Evolutionary conservation across 2,113 vertebrate genomes (phyloP).

Genomic region (Otus sunia): DNA sequence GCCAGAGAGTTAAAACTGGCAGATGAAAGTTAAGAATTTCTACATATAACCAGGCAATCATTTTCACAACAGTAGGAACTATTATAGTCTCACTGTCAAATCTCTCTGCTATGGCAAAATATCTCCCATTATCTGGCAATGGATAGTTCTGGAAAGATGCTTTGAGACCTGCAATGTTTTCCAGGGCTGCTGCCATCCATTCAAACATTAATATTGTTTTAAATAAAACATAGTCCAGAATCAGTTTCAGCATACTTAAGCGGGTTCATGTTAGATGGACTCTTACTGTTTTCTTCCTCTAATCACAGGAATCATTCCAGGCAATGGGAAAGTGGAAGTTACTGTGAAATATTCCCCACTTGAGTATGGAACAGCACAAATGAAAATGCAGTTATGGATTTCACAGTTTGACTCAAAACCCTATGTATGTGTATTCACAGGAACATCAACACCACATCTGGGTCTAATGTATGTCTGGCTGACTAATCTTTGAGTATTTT

Average conservation of each 20-base stretch:
- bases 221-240: not conserved
- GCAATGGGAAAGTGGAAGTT: constrained; percentile 76
- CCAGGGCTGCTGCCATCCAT: not conserved
- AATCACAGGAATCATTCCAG: constrained; percentile 87
- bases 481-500: not conserved
- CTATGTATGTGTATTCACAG: constrained; percentile 84
- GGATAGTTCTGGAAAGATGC: not conserved
- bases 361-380: constrained; percentile 83
- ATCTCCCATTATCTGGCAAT: not conserved
- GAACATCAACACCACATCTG: constrained; percentile 77
- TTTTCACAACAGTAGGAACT: not conserved
- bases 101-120: not conserved
- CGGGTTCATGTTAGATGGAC: not conserved
- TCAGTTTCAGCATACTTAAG: not conserved
- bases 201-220: not conserved
- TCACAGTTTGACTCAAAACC: constrained; percentile 88
- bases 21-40: not conserved
- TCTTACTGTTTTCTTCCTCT: not conserved
- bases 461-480: constrained; percentile 72
- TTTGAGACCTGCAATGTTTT: constrained; percentile 4
- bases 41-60: not conserved
- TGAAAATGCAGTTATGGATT: constrained; percentile 81
- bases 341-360: constrained; percentile 81
- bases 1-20: not conserved
- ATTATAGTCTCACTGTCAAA: not conserved